A percentile compares a stretch with the other conserved stretches of the same genome.
Evolutionary conservation across 2,113 vertebrate species (phyloP).

Genomic region (Nibea coibor): DNA sequence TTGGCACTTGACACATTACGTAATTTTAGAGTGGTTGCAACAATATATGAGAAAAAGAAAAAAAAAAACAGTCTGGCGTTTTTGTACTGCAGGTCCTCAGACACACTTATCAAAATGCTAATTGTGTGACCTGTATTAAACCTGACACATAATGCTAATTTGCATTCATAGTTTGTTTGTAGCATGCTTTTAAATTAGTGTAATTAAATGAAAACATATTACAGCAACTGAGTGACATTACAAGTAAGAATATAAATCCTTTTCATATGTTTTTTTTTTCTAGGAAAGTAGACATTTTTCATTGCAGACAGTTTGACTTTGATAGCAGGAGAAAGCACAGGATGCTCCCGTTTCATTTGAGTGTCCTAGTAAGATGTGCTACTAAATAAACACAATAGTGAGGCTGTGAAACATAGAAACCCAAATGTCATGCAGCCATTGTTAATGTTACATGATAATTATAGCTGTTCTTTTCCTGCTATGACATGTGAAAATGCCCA

Average conservation of each 20-base stretch:
- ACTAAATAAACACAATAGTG: background rate
- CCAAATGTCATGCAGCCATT: background rate
- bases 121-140: background rate
- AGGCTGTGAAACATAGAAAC: background rate
- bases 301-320: background rate
- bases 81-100: background rate
- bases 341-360: background rate
- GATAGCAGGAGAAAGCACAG: background rate
- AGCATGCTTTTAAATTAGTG: background rate
- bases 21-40: slow-evolving; percentile 2
- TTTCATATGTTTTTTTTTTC: background rate
- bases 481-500: background rate
- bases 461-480: background rate
- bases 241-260: background rate
- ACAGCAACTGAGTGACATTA: background rate
- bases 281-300: background rate
- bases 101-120: background rate
- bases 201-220: background rate
- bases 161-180: background rate
- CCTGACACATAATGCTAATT: background rate
- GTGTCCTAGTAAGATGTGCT: background rate
- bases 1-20: slow-evolving; percentile 21
- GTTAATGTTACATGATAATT: background rate
- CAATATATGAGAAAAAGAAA: background rate
- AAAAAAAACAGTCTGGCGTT: background rate